A percentile compares a stretch with the other conserved stretches of the same genome.
Conservation (phyloP, 2,113 vertebrate genomes). For the Eidolon helvum region DNA sequence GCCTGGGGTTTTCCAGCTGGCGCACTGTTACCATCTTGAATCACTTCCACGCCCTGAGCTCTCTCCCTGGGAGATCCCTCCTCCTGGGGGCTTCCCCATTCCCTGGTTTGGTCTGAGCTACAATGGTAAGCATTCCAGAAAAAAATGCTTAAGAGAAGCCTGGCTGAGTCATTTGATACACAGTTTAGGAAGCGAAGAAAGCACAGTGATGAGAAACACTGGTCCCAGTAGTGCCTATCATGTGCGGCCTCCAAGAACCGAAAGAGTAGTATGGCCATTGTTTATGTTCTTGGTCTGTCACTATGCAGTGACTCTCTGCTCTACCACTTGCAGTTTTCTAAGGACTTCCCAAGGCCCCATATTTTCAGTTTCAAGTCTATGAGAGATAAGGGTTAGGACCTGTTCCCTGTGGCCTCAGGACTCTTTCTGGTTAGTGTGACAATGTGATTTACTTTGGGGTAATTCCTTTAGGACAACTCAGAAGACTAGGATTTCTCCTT, state of each 20-base stretch:
- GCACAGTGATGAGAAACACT: not conserved
- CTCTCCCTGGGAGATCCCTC: conserved; percentile 52
- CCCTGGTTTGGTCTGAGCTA: conserved; percentile 30
- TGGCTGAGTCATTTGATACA: conserved; percentile 39
- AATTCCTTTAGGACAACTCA: not conserved
- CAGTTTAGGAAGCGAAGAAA: not conserved
- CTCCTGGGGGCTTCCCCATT: conserved; percentile 64
- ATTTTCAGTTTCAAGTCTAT: not conserved
- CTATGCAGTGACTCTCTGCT: not conserved
- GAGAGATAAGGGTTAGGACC: not conserved
- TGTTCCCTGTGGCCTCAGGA: not conserved
- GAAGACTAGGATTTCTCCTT: not conserved
- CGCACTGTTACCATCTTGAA: conserved; percentile 49
- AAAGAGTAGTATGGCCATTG: not conserved
- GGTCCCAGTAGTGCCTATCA: not conserved
- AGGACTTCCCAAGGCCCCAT: not conserved
- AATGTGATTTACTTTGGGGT: not conserved
- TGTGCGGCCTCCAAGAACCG: not conserved
- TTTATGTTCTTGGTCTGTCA: not conserved
- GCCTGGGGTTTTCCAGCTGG: conserved; percentile 69
- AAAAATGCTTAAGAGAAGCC: conserved; percentile 2
- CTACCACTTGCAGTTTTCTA: not conserved
- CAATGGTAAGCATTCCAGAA: conserved; percentile 48
- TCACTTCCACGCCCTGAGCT: conserved; percentile 67
- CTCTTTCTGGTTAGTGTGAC: not conserved